These are phyloP conservation scores for Nomada ruficornis DNA, from an alignment of 2,888 invertebrate genomes.

Conservation along the genomic window DNA sequence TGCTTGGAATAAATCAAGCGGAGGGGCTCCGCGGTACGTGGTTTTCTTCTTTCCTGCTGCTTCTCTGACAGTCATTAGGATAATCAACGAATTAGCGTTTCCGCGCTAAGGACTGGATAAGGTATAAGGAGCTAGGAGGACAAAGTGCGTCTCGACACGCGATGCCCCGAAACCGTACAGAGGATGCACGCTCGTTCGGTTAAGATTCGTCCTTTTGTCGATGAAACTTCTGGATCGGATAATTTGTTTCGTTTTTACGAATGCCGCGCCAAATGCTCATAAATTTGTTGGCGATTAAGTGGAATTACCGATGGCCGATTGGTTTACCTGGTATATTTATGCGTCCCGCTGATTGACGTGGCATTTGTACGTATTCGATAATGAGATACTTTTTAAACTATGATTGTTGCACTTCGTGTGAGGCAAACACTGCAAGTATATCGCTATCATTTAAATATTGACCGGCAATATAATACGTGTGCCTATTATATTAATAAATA, in stretches of 20 bases:
- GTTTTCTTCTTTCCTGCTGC: conserved; percentile 66
- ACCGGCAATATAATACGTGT: too few relatives aligned
- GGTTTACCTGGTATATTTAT: too few relatives aligned
- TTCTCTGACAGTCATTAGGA: conserved; percentile 79
- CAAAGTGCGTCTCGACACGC: conserved; percentile 82
- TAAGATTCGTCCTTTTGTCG: conserved; percentile 52
- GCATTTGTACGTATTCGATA: too few relatives aligned
- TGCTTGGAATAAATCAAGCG: conserved; percentile 64
- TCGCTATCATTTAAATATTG: too few relatives aligned
- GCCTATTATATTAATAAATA: too few relatives aligned
- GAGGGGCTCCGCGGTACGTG: conserved; percentile 48
- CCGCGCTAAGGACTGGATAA: conserved; percentile 80
- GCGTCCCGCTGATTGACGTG: too few relatives aligned
- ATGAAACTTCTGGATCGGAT: conserved; percentile 13
- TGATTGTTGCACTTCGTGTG: too few relatives aligned
- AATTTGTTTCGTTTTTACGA: neutral
- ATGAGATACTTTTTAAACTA: too few relatives aligned
- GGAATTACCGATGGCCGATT: too few relatives aligned
- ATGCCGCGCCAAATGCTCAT: neutral
- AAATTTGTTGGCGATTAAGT: neutral
- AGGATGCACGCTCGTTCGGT: conserved; percentile 48
- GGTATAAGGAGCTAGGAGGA: conserved; percentile 78
- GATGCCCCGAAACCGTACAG: conserved; percentile 68
- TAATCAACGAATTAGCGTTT: conserved; percentile 82
- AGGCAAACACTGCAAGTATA: too few relatives aligned